phyloP scores from a whole-genome alignment of 2,797 vertebrate genomes.

The Myotis findleyi region DNA sequence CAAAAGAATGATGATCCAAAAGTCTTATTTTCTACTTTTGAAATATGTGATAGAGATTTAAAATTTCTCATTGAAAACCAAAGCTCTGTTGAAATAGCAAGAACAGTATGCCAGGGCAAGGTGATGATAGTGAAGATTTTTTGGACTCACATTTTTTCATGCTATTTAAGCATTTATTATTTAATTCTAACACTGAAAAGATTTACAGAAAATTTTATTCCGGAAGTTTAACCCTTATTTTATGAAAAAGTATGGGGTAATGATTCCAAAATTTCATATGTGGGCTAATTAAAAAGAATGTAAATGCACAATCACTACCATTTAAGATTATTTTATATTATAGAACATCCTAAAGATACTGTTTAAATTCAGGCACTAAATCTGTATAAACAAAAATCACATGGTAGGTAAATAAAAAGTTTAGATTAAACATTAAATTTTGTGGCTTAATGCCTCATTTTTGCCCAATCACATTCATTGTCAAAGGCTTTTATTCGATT shows the following conservation, averaged over 20 bases:
- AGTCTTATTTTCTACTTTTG: background rate
- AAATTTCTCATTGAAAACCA: conserved; percentile 18
- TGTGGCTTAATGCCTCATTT: background rate
- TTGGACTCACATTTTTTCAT: background rate
- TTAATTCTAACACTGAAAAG: background rate
- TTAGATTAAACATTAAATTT: background rate
- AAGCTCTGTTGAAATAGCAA: background rate
- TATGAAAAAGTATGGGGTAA: background rate
- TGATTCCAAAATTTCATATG: background rate
- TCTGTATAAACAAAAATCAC: background rate
- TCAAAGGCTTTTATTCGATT: background rate
- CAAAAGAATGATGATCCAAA: background rate
- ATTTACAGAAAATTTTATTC: background rate
- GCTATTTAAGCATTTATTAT: background rate
- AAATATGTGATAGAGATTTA: background rate
- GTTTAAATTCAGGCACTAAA: background rate
- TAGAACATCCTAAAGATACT: background rate
- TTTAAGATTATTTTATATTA: background rate
- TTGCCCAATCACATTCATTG: background rate
- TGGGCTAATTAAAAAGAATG: background rate
- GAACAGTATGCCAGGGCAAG: background rate
- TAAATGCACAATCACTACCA: background rate
- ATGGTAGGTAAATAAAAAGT: background rate
- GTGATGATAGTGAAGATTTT: background rate
- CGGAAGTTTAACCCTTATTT: background rate